Evolutionary conservation across 2,888 invertebrate genomes (phyloP).

Genomic region (Protophormia terraenovae): DNA sequence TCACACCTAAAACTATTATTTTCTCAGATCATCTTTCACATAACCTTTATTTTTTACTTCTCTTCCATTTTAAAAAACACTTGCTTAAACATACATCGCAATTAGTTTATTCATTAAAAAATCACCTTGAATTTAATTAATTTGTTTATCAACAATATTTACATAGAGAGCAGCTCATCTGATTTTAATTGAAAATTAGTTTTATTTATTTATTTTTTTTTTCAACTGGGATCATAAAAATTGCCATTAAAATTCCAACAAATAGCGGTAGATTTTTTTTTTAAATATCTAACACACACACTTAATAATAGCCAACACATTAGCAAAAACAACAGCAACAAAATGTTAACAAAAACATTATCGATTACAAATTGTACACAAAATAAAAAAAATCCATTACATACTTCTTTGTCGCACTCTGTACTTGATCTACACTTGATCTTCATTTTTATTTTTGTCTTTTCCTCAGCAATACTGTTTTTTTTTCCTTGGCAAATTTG

Average conservation of each 20-base stretch:
- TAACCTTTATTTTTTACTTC: not conserved
- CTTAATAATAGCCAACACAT: not conserved
- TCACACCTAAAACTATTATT: not conserved
- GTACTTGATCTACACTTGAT: not conserved
- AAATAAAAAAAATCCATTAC: not conserved
- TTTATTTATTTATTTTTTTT: not conserved
- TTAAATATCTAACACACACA: not conserved
- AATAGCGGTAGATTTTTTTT: not conserved
- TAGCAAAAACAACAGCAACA: not conserved
- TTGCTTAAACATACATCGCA: not conserved
- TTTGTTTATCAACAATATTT: not conserved
- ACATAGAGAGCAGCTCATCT: not conserved
- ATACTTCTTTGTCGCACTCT: not conserved
- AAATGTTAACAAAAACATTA: not conserved
- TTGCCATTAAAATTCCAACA: not conserved
- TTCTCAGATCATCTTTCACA: not conserved
- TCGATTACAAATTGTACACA: conserved; percentile 3
- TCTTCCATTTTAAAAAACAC: not conserved
- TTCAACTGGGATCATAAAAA: not conserved
- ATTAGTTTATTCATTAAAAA: not conserved
- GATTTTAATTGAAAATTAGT: not conserved
- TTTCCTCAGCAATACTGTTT: not conserved
- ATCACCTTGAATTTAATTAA: not conserved
- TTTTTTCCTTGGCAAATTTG: not conserved
- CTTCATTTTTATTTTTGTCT: not conserved